Evolutionary conservation across 1,140 invertebrate species (phyloP).

Genomic region (Steinernema feltiae): DNA sequence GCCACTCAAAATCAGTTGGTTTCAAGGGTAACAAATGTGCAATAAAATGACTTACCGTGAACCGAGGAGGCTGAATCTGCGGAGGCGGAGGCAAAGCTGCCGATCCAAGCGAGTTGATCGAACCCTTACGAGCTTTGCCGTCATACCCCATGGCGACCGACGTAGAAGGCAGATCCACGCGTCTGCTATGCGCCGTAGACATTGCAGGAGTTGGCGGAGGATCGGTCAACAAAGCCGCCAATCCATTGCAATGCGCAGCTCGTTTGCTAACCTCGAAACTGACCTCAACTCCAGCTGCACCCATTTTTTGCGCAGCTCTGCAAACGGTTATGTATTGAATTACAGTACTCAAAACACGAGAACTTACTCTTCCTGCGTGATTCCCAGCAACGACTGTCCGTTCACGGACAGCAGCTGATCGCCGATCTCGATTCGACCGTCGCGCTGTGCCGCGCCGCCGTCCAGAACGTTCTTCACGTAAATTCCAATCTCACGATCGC

Average conservation of each 20-base stretch:
- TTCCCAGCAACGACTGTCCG: conserved; percentile 87
- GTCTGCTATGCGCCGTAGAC: conserved; percentile 1
- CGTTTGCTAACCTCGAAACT: conserved; percentile 92
- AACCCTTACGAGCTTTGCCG: conserved; percentile 12
- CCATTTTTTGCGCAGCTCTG: conserved; percentile 89
- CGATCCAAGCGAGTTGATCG: conserved; percentile 11
- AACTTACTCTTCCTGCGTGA: conserved; percentile 82
- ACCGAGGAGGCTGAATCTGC: conserved; percentile 4
- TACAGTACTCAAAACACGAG: conserved; percentile 55
- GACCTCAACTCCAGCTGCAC: conserved; percentile 82
- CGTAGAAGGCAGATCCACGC: not conserved
- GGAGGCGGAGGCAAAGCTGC: conserved; percentile 16
- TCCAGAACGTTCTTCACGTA: conserved; percentile 57
- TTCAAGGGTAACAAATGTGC: no score
- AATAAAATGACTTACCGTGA: not conserved
- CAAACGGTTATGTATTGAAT: conserved; percentile 30
- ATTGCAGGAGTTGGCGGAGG: not conserved
- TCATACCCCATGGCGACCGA: not conserved
- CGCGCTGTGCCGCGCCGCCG: conserved; percentile 63
- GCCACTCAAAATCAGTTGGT: no score
- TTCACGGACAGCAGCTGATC: conserved; percentile 96
- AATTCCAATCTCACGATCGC: conserved; percentile 48
- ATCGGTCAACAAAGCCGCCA: conserved; percentile 75
- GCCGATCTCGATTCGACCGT: conserved; percentile 85
- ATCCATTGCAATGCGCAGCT: conserved; percentile 88